Base-by-base conservation (phyloP, 1,140 invertebrate genomes). In the Drosophila nasuta region DNA sequence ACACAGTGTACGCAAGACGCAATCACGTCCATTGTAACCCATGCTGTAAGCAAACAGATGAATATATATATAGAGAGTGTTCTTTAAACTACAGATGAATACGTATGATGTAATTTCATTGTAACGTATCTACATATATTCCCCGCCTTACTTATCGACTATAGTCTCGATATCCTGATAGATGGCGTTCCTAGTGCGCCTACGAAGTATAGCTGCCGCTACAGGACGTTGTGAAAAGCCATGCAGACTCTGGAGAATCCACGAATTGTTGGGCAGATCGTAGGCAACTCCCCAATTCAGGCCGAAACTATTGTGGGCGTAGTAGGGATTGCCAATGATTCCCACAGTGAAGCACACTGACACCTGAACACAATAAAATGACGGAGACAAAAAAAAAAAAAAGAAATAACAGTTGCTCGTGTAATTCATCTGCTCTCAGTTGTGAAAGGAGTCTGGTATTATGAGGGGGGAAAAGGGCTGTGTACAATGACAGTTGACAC, bases 261-360 rank as follows among this genome's bases (percentile, higher is more conserved):
- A 95, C 0, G 95, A 95, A 54, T 94, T 94, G 78, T 96, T 95
- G 1, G 96, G 96, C 45, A 96, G 85, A 80, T 96, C 96, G 75
- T 96, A 96, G 1, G 96, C 95, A 41, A 96, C 95, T 54, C 96
- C 96, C 95, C 95, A 96, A 91, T 96, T 96, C 10, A 93, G 57
- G 30, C 90, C 92, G 59, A 82, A 93, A 73, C 85, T 91, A 75
- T 91, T 83, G 49, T 91, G 80, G 56, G 67, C 77, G 45, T 77
- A 85, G 33, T 82, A 56, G 11, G 92, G 92, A 80, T 92, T 92
- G 28, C 92, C 92, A 49, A 92, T 88, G 33, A 91, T 79, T 67
- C 92, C 92, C 10, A 93, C 79, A 15, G 92, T 93, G 51, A 90
- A 85, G 79, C 92, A 93, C 11, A 92, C 77, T 17, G 92, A 79